phyloP scores from a whole-genome alignment of 2,113 vertebrate genomes.

The Pseudolaguvia tuberculata region DNA sequence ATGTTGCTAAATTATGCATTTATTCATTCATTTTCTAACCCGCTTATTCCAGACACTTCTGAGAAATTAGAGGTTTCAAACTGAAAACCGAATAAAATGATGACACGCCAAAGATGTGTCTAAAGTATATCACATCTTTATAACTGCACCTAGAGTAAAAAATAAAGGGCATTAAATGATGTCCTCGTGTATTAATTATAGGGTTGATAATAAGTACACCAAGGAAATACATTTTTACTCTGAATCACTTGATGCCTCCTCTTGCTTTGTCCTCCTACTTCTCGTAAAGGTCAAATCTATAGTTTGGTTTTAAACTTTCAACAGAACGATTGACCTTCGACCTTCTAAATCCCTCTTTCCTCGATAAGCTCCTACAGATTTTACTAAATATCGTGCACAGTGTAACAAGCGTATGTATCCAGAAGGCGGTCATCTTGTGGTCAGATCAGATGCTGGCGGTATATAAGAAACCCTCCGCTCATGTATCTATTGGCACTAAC shows the following conservation, averaged over 20 bases:
- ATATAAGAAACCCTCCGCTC: background rate
- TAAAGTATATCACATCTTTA: background rate
- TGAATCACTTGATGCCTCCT: background rate
- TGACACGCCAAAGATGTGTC: background rate
- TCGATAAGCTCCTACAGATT: background rate
- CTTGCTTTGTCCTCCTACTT: background rate
- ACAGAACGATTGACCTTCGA: background rate
- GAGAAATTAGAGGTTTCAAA: background rate
- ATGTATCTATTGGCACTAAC: conserved; percentile 1
- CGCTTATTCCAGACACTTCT: no score
- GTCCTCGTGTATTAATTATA: background rate
- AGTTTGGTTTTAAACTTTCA: background rate
- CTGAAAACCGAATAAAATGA: conserved; percentile 6
- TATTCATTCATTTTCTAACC: no score
- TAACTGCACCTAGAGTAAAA: background rate
- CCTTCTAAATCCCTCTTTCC: background rate
- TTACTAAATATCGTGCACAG: background rate
- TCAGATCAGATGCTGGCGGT: background rate
- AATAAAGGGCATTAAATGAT: background rate
- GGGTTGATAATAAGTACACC: background rate
- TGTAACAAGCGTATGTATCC: background rate
- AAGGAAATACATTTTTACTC: background rate
- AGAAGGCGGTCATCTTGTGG: conserved; percentile 31
- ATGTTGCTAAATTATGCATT: background rate
- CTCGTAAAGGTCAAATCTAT: background rate